Evolutionary conservation across 2,113 vertebrate species (phyloP), one percentile per base, ranked within the genome.

Genomic region (Lepus europaeus): DNA sequence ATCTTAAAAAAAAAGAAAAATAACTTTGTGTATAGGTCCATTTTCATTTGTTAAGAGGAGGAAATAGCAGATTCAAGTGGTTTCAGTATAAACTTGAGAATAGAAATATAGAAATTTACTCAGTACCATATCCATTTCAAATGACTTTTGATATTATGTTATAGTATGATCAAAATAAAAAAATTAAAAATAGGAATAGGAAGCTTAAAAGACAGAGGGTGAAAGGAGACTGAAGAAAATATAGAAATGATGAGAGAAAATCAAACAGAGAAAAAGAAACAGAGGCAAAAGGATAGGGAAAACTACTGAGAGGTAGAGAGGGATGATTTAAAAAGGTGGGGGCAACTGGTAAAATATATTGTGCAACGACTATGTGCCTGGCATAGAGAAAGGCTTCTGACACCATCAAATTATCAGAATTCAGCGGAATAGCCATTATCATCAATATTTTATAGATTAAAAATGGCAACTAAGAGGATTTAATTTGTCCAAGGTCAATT

Each of bases 111-210:
- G 61, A 33, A 17, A 17, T 11, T n/a, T 39, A 51, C 33, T 77
- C 31, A 81, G 53, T 14, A 45, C 11, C 2, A 64, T 33, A 81
- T 0, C 3, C 9, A 13, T 39, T 74, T 83, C 39, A 88, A 92
- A 27, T 72, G 31, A 10, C 10, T 10, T 74, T 87, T 68, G 86
- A 45, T 96, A 36, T 9, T 9, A 80, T 61, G 27, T 49, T 29
- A 80, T 39, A 10, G 31, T 82, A 74, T 89, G 27, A 87, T 14
- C 20, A 61, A 74, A 49, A 93, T 69, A 70, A 96, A 68, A 68
- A 73, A 29, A 3, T 1, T 0, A 53, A 27, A 94, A 13, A 36
- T 5, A 66, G 51, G 16, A 87, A 61, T 2, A 74, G 3, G 51
- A 91, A 81, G 27, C 2, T 70, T 85, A 90, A 31, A 90, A 53